A percentile compares a stretch with the other conserved stretches of the same genome.
These are phyloP conservation scores for Odontesthes bonariensis DNA, from an alignment of 2,113 vertebrate species.

Conservation along the genomic window DNA sequence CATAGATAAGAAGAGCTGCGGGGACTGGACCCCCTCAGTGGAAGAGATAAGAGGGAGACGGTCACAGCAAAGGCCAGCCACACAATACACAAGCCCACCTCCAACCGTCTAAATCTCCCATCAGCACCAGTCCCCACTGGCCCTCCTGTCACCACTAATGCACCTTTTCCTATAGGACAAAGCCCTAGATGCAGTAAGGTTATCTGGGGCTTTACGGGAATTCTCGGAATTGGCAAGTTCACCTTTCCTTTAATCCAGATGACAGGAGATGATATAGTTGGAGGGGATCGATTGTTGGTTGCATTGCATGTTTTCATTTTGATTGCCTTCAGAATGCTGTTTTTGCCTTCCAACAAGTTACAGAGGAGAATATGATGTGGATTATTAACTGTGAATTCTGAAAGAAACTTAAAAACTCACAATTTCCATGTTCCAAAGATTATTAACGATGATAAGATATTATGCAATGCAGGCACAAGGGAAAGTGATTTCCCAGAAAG, in stretches of 20 bases:
- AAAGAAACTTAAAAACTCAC: background rate
- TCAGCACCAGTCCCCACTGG: constrained; percentile 70
- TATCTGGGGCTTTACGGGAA: constrained; percentile 79
- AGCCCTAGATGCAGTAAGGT: constrained; percentile 78
- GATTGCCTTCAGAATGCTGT: constrained; percentile 25
- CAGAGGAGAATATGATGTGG: background rate
- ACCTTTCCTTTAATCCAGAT: constrained; percentile 83
- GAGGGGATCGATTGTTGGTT: constrained; percentile 72
- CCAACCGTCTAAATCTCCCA: constrained; percentile 75
- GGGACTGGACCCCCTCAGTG: constrained; percentile 67
- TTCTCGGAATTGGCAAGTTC: constrained; percentile 87
- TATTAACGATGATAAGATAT: background rate
- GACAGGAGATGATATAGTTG: constrained; percentile 79
- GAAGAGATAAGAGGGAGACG: constrained; percentile 81
- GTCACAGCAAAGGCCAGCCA: constrained; percentile 80
- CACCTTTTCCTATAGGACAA: constrained; percentile 77
- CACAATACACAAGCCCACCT: constrained; percentile 81
- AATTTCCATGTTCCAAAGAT: background rate
- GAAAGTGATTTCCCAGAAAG: constrained; percentile 31
- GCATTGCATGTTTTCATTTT: constrained; percentile 25
- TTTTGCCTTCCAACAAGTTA: constrained; percentile 28
- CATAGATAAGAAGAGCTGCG: constrained; percentile 69
- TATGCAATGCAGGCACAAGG: background rate
- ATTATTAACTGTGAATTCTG: background rate
- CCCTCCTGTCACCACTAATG: constrained; percentile 85